Evolutionary conservation across 2,888 invertebrate species (phyloP), one percentile per base, ranked within the genome.

Genomic region (Lepidocyrtoides sp.): DNA sequence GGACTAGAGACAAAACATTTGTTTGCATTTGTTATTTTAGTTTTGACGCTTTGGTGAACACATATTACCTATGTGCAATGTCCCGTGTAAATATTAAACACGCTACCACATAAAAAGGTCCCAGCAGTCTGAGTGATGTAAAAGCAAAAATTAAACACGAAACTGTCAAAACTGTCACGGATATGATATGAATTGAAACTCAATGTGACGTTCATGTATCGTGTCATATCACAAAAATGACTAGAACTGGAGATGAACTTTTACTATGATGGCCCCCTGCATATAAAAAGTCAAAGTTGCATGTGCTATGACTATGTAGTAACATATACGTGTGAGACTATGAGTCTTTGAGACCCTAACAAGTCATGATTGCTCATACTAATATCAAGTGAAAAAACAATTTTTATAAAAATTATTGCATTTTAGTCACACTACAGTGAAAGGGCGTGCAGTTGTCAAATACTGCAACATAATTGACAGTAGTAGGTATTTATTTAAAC

Each of bases 181-280:
- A n/a, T 44, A 23, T 48, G 72, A 72, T 48, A 72, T 5, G 26
- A 41, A 23, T 41, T 41, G 48, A 48, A 72, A 72, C 48, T 72
- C 14, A 17, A 48, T 44, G 8, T 48, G 72, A 72, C 48, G 48
- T 41, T 48, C 48, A 69, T 36, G 36, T 23, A 48, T 72, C 44
- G 26, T 72, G 41, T 41, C 69, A 69, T 20, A 69, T 69, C 69
- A 41, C 8, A 17, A 69, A 36, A 36, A 69, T 69, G 41, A 36
- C 69, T 41, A 36, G 41, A 41, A 69, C 17, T 66, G 20, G 20
- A 41, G 41, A 69, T 66, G 29, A 32, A 26, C 26, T 60, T 60
- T 26, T 26, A 26, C 8, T 10, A 26, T 29, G 2, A 26, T 29
- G 63, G 12, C 63, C 63, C 29, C 63, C 26, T 26, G 23, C 63